A percentile compares a stretch with the other conserved stretches of the same genome.
Evolutionary conservation across 2,888 invertebrate genomes (phyloP).

Genomic region (Bellardia pandia): DNA sequence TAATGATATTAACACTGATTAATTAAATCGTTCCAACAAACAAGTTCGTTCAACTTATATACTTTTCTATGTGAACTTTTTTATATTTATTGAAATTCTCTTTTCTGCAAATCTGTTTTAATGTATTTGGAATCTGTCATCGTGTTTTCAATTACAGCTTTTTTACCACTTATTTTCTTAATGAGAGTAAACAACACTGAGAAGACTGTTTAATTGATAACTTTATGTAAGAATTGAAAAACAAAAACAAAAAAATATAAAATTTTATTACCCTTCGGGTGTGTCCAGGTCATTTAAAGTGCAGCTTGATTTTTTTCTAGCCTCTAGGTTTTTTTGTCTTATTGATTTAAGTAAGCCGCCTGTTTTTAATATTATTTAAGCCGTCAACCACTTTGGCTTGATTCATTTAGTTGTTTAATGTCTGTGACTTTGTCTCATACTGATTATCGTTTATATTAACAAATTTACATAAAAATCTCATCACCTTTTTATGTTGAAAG

Average conservation of each 20-base stretch:
- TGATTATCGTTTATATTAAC: background rate
- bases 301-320: background rate
- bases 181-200: background rate
- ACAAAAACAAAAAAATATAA: background rate
- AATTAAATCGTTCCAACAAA: background rate
- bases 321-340: constrained; percentile 7
- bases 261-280: constrained; percentile 36
- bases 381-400: background rate
- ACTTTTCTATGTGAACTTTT: too few relatives aligned
- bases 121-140: background rate
- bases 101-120: background rate
- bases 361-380: background rate
- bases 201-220: constrained; percentile 11
- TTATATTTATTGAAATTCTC: too few relatives aligned
- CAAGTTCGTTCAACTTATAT: too few relatives aligned
- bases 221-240: background rate
- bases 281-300: constrained; percentile 25
- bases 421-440: constrained; percentile 22
- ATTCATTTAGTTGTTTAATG: constrained; percentile 7
- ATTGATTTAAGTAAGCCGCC: constrained; percentile 43
- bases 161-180: background rate
- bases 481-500: background rate
- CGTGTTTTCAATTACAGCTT: constrained; percentile 5
- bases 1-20: background rate
- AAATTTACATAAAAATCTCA: constrained; percentile 61